Evolutionary conservation across 2,888 invertebrate species (phyloP).

Genomic region (Apantesis nais): DNA sequence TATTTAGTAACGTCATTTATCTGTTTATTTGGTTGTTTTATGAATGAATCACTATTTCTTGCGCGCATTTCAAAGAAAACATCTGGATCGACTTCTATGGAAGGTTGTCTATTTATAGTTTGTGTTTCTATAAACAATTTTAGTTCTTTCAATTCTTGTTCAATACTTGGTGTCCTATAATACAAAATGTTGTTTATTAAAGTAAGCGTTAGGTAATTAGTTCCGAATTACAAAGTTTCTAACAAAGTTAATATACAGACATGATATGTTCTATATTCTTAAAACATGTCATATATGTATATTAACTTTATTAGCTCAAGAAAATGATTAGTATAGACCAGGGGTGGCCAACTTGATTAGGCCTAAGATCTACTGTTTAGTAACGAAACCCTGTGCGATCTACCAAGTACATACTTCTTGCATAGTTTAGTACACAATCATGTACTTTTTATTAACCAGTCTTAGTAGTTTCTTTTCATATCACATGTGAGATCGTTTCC

Average conservation of each 20-base stretch:
- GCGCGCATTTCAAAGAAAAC: constrained; percentile 13
- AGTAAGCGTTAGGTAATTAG: background rate
- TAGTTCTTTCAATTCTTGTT: background rate
- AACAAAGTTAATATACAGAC: background rate
- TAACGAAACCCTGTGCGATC: no score
- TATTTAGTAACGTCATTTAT: constrained; percentile 5
- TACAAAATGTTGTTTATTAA: background rate
- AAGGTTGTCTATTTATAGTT: constrained; percentile 15
- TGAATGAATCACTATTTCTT: constrained; percentile 8
- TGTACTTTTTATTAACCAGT: no score
- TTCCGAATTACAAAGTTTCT: background rate
- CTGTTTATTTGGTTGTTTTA: constrained; percentile 2
- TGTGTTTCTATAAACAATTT: background rate
- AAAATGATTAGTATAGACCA: constrained; percentile 29
- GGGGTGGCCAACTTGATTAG: no score
- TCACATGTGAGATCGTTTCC: no score
- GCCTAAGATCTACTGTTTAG: no score
- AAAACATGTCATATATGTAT: no score
- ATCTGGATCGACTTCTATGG: constrained; percentile 16
- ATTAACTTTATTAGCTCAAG: constrained; percentile 41
- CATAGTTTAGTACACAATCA: no score
- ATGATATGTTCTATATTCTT: constrained; percentile 41
- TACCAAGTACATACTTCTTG: no score
- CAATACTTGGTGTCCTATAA: background rate
- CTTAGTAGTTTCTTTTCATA: no score